Evolutionary conservation across 1,140 invertebrate genomes (phyloP).

Genomic region (Drosophila bipectinata): DNA sequence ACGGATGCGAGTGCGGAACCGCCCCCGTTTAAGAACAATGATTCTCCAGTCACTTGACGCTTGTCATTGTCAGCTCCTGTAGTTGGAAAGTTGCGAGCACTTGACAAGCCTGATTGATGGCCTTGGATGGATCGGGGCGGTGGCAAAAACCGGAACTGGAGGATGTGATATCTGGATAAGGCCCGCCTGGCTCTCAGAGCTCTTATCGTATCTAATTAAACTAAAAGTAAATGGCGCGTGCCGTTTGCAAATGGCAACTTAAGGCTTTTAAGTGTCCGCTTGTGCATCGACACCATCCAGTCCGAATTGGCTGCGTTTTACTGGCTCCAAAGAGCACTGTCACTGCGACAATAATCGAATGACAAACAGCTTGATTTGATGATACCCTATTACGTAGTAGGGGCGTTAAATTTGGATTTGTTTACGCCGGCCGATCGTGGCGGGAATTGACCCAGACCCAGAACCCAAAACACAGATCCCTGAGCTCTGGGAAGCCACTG

Average conservation of each 20-base stretch:
- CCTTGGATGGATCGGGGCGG: constrained; percentile 17
- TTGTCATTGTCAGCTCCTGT: constrained; percentile 76
- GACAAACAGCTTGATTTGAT: constrained; percentile 25
- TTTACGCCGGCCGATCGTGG: constrained; percentile 46
- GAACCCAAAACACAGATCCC: constrained; percentile 12
- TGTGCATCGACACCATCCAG: constrained; percentile 9
- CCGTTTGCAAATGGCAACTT: constrained; percentile 44
- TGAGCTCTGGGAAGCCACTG: constrained; percentile 21
- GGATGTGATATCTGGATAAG: constrained; percentile 3
- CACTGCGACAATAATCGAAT: not conserved
- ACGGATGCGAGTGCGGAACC: constrained; percentile 1
- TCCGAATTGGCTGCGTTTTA: constrained; percentile 2
- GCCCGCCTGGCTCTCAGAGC: constrained; percentile 15
- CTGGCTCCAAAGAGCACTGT: constrained; percentile 30
- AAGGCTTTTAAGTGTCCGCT: constrained; percentile 37
- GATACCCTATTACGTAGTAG: constrained; percentile 21
- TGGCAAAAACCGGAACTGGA: not conserved
- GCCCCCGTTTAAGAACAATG: constrained; percentile 27
- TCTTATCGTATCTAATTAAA: constrained; percentile 70
- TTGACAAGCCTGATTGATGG: constrained; percentile 77
- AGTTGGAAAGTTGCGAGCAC: constrained; percentile 71
- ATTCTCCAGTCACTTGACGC: constrained; percentile 61
- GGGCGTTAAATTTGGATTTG: constrained; percentile 58
- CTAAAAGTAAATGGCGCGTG: constrained; percentile 61
- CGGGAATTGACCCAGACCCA: constrained; percentile 49